phyloP scores from a whole-genome alignment of 2,888 invertebrate species.

The Lasioglossum marginatum region DNA sequence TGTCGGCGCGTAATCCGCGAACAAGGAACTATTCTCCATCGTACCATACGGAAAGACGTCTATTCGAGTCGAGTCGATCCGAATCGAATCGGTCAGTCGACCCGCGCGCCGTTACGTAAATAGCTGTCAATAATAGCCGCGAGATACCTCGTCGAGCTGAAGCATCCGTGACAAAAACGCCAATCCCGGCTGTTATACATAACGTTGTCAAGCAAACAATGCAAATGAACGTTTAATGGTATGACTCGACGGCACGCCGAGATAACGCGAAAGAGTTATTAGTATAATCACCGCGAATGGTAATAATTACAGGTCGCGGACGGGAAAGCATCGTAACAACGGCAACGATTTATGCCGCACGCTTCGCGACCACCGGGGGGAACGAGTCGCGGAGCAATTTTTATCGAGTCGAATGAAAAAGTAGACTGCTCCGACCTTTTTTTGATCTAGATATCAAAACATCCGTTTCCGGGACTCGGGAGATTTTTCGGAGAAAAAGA shows the following conservation, averaged over 20 bases:
- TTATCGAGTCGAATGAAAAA: not conserved
- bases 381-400: not conserved
- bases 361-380: not conserved
- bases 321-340: conserved; percentile 39
- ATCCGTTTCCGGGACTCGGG: conserved; percentile 51
- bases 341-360: conserved; percentile 5
- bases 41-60: not conserved
- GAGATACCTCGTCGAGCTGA: not conserved
- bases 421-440: not conserved
- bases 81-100: not conserved
- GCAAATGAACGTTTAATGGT: conserved; percentile 20
- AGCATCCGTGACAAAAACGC: conserved; percentile 7
- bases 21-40: conserved; percentile 48
- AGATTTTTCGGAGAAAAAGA: conserved; percentile 26
- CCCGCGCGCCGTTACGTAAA: conserved; percentile 9
- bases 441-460: not conserved
- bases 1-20: conserved; percentile 65
- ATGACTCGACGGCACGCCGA: not conserved
- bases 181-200: conserved; percentile 13
- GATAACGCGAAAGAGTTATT: conserved; percentile 43
- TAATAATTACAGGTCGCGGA: conserved; percentile 72
- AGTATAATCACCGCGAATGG: conserved; percentile 75
- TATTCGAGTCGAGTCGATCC: not conserved
- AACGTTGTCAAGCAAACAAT: conserved; percentile 23
- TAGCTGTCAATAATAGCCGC: not conserved